Evolutionary conservation across 2,888 invertebrate genomes (phyloP).

Genomic region (Conus canariensis): DNA sequence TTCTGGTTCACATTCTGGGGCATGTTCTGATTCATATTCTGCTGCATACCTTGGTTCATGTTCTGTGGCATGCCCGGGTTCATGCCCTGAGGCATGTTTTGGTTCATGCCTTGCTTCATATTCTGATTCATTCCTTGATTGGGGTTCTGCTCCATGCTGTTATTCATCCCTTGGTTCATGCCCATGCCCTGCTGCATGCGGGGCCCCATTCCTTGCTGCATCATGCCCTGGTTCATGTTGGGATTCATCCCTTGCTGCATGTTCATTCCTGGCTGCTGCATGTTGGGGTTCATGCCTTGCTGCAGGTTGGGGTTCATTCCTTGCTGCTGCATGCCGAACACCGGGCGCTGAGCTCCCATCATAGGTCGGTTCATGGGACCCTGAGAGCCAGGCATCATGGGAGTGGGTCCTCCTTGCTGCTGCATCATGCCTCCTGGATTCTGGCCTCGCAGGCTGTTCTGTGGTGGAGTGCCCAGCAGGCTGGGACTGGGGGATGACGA

Average conservation of each 20-base stretch:
- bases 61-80: constrained; percentile 40
- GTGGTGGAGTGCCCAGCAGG: constrained; percentile 35
- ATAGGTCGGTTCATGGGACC: constrained; percentile 36
- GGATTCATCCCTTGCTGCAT: constrained; percentile 40
- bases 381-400: constrained; percentile 31
- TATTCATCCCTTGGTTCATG: constrained; percentile 31
- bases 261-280: constrained; percentile 36
- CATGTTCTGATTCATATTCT: constrained; percentile 6
- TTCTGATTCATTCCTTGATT: constrained; percentile 2
- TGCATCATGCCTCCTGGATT: constrained; percentile 48
- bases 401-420: constrained; percentile 16
- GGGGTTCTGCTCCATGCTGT: background rate
- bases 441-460: constrained; percentile 42
- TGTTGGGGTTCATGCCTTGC: constrained; percentile 33
- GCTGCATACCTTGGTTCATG: constrained; percentile 15
- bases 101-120: constrained; percentile 38
- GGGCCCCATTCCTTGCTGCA: constrained; percentile 32
- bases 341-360: constrained; percentile 46
- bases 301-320: constrained; percentile 29
- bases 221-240: constrained; percentile 15
- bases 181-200: constrained; percentile 18
- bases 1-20: constrained; percentile 20
- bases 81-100: constrained; percentile 47
- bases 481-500: constrained; percentile 20
- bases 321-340: constrained; percentile 33